Conservation (phyloP, 1,140 invertebrate species). For the Drosophila mojavensis region DNA sequence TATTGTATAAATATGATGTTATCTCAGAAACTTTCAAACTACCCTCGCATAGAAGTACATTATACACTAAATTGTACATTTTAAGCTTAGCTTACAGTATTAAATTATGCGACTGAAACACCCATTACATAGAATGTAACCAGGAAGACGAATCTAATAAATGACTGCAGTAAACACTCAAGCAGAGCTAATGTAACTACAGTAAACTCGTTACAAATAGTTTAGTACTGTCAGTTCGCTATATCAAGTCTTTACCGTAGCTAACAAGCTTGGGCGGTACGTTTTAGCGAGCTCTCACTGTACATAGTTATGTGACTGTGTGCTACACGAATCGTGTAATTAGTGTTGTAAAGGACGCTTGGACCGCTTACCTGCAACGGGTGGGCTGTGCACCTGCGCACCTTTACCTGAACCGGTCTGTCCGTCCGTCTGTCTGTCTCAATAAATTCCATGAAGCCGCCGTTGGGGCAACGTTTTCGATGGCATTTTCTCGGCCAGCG, state of each 20-base stretch:
- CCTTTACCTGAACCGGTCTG: constrained; percentile 43
- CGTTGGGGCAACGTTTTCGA: constrained; percentile 26
- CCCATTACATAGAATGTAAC: constrained; percentile 61
- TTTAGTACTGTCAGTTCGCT: too few relatives aligned
- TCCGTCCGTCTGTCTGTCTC: background rate
- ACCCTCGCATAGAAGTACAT: background rate
- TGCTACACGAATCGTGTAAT: constrained; percentile 34
- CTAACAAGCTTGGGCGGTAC: background rate
- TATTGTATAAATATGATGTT: too few relatives aligned
- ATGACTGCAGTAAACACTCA: background rate
- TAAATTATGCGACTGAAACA: constrained; percentile 58
- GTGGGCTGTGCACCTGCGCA: constrained; percentile 51
- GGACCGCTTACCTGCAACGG: constrained; percentile 49
- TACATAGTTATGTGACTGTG: background rate
- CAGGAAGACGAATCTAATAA: background rate
- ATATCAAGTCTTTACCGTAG: too few relatives aligned
- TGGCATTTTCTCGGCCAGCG: constrained; percentile 35
- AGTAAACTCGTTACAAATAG: too few relatives aligned
- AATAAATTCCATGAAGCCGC: constrained; percentile 26
- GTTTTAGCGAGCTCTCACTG: background rate
- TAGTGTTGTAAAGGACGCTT: constrained; percentile 55
- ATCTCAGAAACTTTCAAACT: too few relatives aligned
- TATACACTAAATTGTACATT: constrained; percentile 26
- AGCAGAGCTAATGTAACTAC: too few relatives aligned
- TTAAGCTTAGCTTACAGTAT: constrained; percentile 79